Conservation (phyloP, 1,140 invertebrate genomes). For the Drosophila triauraria region DNA sequence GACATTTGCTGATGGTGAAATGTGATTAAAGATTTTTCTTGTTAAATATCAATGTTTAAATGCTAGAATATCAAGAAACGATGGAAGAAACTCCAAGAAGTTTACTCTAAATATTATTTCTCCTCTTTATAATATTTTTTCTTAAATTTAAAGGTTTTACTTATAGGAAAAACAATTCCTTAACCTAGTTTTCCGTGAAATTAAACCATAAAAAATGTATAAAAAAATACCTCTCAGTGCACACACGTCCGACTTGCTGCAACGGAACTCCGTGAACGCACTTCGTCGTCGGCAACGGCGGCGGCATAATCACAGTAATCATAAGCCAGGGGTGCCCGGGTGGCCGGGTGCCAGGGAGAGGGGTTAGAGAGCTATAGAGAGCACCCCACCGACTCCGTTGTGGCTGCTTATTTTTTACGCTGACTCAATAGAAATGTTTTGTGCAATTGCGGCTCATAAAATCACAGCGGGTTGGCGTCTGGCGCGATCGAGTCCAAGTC, state of each 20-base stretch:
- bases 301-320: slow-evolving; percentile 77
- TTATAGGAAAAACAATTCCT: no score
- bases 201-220: not conserved
- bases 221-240: slow-evolving; percentile 2
- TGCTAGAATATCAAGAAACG: no score
- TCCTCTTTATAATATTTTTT: no score
- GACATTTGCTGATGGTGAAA: no score
- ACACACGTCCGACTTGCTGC: slow-evolving; percentile 7
- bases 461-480: slow-evolving; percentile 77
- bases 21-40: no score
- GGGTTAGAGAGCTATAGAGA: slow-evolving; percentile 36
- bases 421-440: slow-evolving; percentile 79
- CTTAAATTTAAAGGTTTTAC: no score
- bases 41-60: no score
- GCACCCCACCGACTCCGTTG: slow-evolving; percentile 44
- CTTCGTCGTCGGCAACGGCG: slow-evolving; percentile 25
- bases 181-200: not conserved
- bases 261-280: slow-evolving; percentile 38
- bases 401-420: slow-evolving; percentile 61
- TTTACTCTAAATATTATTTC: no score
- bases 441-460: slow-evolving; percentile 82
- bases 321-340: slow-evolving; percentile 51
- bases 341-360: not conserved
- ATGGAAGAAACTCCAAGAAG: no score
- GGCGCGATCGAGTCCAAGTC: slow-evolving; percentile 37